Evolutionary conservation across 2,797 vertebrate species (phyloP).

Genomic region (Enteromius anoplus): DNA sequence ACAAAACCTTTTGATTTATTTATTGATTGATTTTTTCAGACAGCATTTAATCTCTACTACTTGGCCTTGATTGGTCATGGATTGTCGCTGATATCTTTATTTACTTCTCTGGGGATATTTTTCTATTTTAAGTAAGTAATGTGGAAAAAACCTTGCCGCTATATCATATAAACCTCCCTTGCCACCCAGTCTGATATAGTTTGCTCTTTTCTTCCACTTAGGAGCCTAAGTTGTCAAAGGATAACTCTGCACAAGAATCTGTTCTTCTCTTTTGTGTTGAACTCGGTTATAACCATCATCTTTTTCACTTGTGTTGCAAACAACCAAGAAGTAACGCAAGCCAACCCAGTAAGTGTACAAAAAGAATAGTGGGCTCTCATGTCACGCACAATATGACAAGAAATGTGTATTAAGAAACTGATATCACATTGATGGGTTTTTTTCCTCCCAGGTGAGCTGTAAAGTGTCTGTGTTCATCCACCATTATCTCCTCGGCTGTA

Average conservation of each 20-base stretch:
- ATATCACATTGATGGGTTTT: not conserved
- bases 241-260: constrained; percentile 98
- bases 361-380: not conserved
- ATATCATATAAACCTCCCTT: not conserved
- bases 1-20: not conserved
- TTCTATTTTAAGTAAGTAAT: constrained; percentile 96
- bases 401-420: not conserved
- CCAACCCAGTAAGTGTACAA: constrained; percentile 84
- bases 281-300: constrained; percentile 90
- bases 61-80: constrained; percentile 93
- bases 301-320: constrained; percentile 83
- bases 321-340: constrained; percentile 81
- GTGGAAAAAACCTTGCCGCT: not conserved
- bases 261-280: constrained; percentile 93
- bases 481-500: constrained; percentile 91
- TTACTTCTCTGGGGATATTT: constrained; percentile 93
- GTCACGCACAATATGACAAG: not conserved
- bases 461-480: constrained; percentile 91
- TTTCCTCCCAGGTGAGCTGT: constrained; percentile 82
- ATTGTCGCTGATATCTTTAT: constrained; percentile 89
- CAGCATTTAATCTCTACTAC: constrained; percentile 90
- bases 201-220: constrained; percentile 61
- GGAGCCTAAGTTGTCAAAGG: constrained; percentile 97
- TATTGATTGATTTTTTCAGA: constrained; percentile 70
- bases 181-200: not conserved